Conservation (phyloP, 2,888 invertebrate genomes). For the Omphaloscelis lunosa region DNA sequence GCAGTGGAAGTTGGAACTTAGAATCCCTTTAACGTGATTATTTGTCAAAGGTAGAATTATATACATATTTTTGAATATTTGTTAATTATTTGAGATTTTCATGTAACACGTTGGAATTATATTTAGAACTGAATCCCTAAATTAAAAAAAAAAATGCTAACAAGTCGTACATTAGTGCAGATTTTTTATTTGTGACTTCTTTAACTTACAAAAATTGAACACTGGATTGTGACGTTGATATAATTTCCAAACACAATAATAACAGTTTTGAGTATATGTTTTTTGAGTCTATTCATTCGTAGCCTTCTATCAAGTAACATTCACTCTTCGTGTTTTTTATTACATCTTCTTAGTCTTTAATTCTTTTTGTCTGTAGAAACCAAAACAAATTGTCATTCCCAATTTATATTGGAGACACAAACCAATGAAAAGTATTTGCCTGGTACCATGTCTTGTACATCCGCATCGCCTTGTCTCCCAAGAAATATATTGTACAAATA, state of each 20-base stretch:
- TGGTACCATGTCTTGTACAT: constrained; percentile 19
- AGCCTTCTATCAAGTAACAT: no score
- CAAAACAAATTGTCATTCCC: background rate
- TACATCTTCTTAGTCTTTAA: no score
- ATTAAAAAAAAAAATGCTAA: background rate
- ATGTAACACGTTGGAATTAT: background rate
- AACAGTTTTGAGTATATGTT: background rate
- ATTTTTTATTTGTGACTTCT: background rate
- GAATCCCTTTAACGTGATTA: constrained; percentile 23
- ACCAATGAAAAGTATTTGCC: constrained; percentile 48
- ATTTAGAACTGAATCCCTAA: background rate
- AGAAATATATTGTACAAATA: constrained; percentile 60
- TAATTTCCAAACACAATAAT: background rate
- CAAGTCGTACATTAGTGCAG: background rate
- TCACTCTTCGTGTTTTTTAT: no score
- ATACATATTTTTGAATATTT: constrained; percentile 1
- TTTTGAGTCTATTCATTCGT: background rate
- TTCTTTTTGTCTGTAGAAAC: background rate
- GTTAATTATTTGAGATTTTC: background rate
- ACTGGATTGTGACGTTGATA: no score
- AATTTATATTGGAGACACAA: constrained; percentile 21
- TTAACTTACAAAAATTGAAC: no score
- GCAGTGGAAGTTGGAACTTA: background rate
- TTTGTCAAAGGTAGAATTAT: constrained; percentile 5
- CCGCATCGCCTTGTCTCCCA: constrained; percentile 42